A percentile compares a stretch with the other conserved stretches of the same genome.
Conservation (phyloP, 2,797 vertebrate species). For the Anabas testudineus region DNA sequence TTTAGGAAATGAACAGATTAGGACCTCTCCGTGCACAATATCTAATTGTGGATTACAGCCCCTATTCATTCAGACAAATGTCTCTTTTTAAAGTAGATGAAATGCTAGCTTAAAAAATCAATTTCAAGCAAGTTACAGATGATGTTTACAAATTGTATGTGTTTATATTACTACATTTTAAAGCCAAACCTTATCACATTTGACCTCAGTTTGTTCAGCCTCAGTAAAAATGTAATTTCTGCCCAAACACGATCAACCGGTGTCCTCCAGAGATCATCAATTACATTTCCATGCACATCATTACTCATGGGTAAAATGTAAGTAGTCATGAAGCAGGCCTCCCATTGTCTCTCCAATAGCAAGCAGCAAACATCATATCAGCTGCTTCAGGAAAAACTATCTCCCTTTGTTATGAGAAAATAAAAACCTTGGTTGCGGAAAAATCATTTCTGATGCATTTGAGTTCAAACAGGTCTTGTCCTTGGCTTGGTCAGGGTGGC, state of each 20-base stretch:
- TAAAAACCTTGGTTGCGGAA: neutral
- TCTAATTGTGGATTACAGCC: slow-evolving; percentile 32
- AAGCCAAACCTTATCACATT: slow-evolving; percentile 22
- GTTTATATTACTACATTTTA: slow-evolving; percentile 20
- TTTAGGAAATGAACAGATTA: too few species aligned
- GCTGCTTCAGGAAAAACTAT: slow-evolving; percentile 22
- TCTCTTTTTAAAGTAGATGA: slow-evolving; percentile 9
- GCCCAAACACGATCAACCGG: slow-evolving; percentile 46
- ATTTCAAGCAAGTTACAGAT: too few species aligned
- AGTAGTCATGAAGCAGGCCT: slow-evolving; percentile 27
- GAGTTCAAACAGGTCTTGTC: slow-evolving; percentile 10
- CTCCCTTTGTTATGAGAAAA: slow-evolving; percentile 9
- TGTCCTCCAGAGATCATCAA: slow-evolving; percentile 52
- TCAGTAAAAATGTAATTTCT: slow-evolving; percentile 17
- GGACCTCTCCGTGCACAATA: slow-evolving; percentile 9
- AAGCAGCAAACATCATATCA: slow-evolving; percentile 36
- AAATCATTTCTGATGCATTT: slow-evolving; percentile 12
- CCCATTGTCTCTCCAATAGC: slow-evolving; percentile 18
- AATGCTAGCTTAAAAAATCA: too few species aligned
- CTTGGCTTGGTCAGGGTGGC: neutral
- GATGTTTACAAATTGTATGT: neutral
- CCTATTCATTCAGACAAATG: slow-evolving; percentile 19
- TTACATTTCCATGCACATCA: slow-evolving; percentile 44
- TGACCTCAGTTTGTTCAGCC: slow-evolving; percentile 28
- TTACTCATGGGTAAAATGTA: slow-evolving; percentile 42